Evolutionary conservation across 2,888 invertebrate genomes (phyloP), one percentile per base, ranked within the genome.

Genomic region (Orchesellides sinensis): DNA sequence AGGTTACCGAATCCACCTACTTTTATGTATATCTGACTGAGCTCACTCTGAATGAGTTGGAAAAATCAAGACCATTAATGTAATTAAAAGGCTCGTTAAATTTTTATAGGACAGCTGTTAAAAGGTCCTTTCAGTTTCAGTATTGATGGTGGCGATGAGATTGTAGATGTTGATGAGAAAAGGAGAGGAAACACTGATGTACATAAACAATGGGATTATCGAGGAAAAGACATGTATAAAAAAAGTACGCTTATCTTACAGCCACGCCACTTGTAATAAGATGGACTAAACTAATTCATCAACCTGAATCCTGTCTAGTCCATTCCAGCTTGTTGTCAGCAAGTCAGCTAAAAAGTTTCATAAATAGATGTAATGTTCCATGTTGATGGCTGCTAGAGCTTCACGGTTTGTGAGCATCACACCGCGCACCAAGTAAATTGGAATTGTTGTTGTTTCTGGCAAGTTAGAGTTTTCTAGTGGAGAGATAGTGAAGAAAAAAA

Each of bases 11-110:
- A 6, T 6, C 32, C 10, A 8, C 40, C 40, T 40, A n/a, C 14
- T 10, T 21, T 52, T 52, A 2, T 21, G 21, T 10, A 61, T 61
- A 8, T 19, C 1, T 35, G n/a, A n/a, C n/a, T n/a, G n/a, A n/a
- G n/a, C n/a, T n/a, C n/a, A n/a, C n/a, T n/a, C n/a, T n/a, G 65
- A 25, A 65, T 65, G 40, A n/a, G 25, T 32, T 45, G 25, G 25
- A 35, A 35, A 61, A 69, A 56, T 68, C 40, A 66, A 66, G 69
- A 27, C 49, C 69, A 78, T 78, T 78, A 78, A 59, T 69, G 77
- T 78, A 69, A 78, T 78, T 78, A 78, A 78, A 75, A 78, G 77
- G 69, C 77, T 78, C 68, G 77, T 78, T 78, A 78, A 79, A 63
- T 63, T 79, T 79, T 79, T 70, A 70, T 79, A 65, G 70, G 69